Conservation (phyloP, 35 echinoderm and acorn worm species). For the Hemicentrotus pulcherrimus region DNA sequence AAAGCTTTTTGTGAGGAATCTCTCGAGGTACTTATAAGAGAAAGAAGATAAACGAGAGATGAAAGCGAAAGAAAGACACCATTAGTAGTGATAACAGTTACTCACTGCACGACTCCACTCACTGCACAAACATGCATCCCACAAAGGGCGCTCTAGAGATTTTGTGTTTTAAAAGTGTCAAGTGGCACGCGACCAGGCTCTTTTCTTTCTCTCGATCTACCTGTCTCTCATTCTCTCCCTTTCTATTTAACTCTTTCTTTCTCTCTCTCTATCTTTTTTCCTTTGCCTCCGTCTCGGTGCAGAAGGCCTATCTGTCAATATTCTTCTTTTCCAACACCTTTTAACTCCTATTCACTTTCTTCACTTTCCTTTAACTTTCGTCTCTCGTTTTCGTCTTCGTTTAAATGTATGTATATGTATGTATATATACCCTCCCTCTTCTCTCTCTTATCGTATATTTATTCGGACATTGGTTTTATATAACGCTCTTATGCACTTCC, state of each 20-base stretch:
- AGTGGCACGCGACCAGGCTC: background rate
- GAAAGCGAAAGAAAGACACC: conserved; percentile 16
- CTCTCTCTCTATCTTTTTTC: background rate
- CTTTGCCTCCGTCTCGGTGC: too few species aligned
- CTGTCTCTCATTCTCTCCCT: background rate
- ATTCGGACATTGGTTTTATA: too few species aligned
- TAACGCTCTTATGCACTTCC: too few species aligned
- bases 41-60: background rate
- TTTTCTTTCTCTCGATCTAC: background rate
- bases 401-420: too few species aligned
- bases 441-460: too few species aligned
- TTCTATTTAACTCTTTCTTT: background rate
- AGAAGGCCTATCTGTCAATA: too few species aligned
- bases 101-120: background rate
- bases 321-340: too few species aligned
- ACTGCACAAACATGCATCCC: background rate
- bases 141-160: background rate
- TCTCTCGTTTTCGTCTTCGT: too few species aligned
- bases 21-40: background rate
- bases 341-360: too few species aligned
- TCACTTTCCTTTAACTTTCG: too few species aligned
- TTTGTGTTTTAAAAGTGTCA: conserved; percentile 19
- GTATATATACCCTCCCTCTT: too few species aligned
- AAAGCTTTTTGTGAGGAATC: background rate
- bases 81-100: background rate